phyloP scores from a whole-genome alignment of 2,888 invertebrate genomes.

The Ophion ventricosus region DNA sequence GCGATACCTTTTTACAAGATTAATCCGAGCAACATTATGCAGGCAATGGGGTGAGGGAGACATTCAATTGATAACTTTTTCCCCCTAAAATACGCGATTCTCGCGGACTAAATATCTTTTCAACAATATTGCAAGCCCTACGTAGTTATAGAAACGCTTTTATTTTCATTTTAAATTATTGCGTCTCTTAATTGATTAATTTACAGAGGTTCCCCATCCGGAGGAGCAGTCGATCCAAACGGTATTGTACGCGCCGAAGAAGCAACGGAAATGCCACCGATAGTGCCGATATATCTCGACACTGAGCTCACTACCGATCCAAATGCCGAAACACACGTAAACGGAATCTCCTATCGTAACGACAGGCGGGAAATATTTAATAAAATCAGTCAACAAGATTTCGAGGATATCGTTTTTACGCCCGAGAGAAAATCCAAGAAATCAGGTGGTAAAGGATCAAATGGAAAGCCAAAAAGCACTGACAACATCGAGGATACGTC shows the following conservation, averaged over 20 bases:
- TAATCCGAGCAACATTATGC: conserved; percentile 77
- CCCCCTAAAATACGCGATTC: neutral
- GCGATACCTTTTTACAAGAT: conserved; percentile 81
- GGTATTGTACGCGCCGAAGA: conserved; percentile 88
- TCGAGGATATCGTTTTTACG: conserved; percentile 88
- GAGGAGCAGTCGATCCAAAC: conserved; percentile 82
- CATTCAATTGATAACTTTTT: neutral
- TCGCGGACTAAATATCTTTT: too few relatives aligned
- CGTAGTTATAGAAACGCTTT: too few relatives aligned
- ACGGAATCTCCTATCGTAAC: conserved; percentile 74
- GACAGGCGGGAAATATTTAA: conserved; percentile 87
- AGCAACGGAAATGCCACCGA: conserved; percentile 89
- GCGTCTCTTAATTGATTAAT: neutral
- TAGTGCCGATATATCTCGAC: conserved; percentile 77
- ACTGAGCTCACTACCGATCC: conserved; percentile 73
- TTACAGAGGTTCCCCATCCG: conserved; percentile 72
- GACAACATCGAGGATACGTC: conserved; percentile 56
- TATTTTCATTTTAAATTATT: neutral
- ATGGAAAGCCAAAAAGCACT: conserved; percentile 10
- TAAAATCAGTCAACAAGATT: conserved; percentile 89
- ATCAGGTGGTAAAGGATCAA: conserved; percentile 40
- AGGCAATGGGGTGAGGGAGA: conserved; percentile 77
- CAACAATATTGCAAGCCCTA: neutral
- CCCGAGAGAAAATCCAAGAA: conserved; percentile 84
- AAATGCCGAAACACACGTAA: conserved; percentile 59